Percentiles rank a stretch among this genome's conserved stretches.
Evolutionary conservation across 1,140 invertebrate genomes (phyloP).

Genomic region (Phocides pigmalion): DNA sequence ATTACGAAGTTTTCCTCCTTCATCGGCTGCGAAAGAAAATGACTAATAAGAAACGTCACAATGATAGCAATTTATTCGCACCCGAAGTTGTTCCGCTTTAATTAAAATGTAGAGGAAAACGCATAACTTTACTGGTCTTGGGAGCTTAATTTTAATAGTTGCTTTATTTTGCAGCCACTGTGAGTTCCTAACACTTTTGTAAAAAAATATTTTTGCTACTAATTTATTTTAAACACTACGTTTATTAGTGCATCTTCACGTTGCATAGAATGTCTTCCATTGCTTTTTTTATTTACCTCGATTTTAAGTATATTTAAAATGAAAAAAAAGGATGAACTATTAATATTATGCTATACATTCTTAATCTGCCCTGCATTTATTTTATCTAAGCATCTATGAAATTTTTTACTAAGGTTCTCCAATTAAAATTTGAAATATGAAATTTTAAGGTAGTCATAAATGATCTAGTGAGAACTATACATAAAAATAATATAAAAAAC

Average conservation of each 20-base stretch:
- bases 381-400: too few species aligned
- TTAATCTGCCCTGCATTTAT: too few species aligned
- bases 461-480: neutral
- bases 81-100: constrained; percentile 52
- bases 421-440: neutral
- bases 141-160: constrained; percentile 20
- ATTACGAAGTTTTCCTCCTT: constrained; percentile 61
- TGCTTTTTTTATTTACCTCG: too few species aligned
- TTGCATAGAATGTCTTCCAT: too few species aligned
- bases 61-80: constrained; percentile 63
- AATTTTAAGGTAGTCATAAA: neutral
- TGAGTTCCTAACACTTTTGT: too few species aligned
- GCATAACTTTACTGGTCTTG: constrained; percentile 29
- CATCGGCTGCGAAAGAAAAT: constrained; percentile 56
- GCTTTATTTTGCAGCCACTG: neutral
- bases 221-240: too few species aligned
- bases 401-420: too few species aligned
- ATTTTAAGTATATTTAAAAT: too few species aligned
- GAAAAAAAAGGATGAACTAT: too few species aligned
- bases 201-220: too few species aligned
- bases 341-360: too few species aligned
- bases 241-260: too few species aligned
- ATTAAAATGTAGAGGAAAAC: constrained; percentile 59
- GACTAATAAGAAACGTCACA: constrained; percentile 70
- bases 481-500: neutral